phyloP scores from a whole-genome alignment of 2,113 vertebrate species.

The Solenodon paradoxus region DNA sequence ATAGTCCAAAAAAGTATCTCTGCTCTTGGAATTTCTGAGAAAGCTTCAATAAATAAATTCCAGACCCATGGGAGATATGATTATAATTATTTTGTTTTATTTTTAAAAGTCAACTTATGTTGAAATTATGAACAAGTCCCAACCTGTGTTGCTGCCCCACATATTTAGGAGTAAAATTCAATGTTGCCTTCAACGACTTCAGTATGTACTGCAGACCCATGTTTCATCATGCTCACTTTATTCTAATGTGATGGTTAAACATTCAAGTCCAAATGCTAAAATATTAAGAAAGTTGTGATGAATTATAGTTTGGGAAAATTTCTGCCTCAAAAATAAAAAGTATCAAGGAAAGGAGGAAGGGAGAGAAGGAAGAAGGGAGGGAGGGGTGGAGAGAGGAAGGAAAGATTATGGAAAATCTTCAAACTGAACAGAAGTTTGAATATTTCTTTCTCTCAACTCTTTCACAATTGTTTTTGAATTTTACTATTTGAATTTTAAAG shows the following conservation, averaged over 20 bases:
- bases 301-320: background rate
- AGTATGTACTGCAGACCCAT: background rate
- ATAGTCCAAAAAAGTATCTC: background rate
- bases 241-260: background rate
- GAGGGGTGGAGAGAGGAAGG: too few species aligned
- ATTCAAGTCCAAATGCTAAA: background rate
- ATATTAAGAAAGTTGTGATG: background rate
- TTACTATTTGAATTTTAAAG: background rate
- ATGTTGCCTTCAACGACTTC: background rate
- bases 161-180: background rate
- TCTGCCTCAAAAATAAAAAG: background rate
- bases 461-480: constrained; percentile 9
- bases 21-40: background rate
- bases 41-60: background rate
- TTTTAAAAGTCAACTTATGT: background rate
- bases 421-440: constrained; percentile 2
- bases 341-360: too few species aligned
- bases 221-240: background rate
- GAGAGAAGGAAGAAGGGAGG: too few species aligned
- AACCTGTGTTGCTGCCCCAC: background rate
- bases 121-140: background rate
- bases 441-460: background rate
- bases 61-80: background rate
- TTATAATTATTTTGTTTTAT: background rate
- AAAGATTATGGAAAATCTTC: too few species aligned